Percentiles rank a stretch among this genome's conserved stretches.
These are phyloP conservation scores for Megalopta genalis DNA, from an alignment of 1,140 invertebrate species.

Conservation along the genomic window DNA sequence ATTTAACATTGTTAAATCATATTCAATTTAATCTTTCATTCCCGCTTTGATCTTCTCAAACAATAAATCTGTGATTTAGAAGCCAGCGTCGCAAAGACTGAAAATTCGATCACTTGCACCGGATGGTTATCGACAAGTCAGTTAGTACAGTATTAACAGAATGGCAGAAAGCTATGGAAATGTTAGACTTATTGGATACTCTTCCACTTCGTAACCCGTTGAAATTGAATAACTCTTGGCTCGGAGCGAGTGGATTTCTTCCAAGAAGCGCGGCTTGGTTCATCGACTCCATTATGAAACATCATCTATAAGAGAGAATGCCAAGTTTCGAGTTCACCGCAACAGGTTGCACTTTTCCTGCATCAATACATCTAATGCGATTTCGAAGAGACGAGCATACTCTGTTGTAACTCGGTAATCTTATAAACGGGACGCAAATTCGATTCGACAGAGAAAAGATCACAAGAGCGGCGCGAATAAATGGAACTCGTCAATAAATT, in stretches of 20 bases:
- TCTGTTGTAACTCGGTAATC: neutral
- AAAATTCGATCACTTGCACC: too few relatives aligned
- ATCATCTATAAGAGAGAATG: conserved; percentile 28
- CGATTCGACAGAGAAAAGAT: neutral
- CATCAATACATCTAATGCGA: neutral
- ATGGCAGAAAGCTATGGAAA: neutral
- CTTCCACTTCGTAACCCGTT: conserved; percentile 24
- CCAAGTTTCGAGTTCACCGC: conserved; percentile 16
- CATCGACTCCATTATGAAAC: conserved; percentile 54
- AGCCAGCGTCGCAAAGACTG: too few relatives aligned
- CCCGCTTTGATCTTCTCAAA: too few relatives aligned
- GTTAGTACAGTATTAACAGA: neutral
- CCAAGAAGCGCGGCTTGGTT: conserved; percentile 9
- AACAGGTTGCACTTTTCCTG: conserved; percentile 31
- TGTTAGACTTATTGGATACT: neutral
- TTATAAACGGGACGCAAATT: neutral
- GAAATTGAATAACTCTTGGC: conserved; percentile 50
- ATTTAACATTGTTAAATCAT: too few relatives aligned
- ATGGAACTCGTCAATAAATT: too few relatives aligned
- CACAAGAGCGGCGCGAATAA: neutral
- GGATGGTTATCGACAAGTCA: too few relatives aligned
- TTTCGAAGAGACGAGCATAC: neutral
- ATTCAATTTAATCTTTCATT: too few relatives aligned
- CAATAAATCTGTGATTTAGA: too few relatives aligned
- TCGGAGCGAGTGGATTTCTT: conserved; percentile 15